phyloP scores from a whole-genome alignment of 1,140 invertebrate species.

The Cydia pomonella region DNA sequence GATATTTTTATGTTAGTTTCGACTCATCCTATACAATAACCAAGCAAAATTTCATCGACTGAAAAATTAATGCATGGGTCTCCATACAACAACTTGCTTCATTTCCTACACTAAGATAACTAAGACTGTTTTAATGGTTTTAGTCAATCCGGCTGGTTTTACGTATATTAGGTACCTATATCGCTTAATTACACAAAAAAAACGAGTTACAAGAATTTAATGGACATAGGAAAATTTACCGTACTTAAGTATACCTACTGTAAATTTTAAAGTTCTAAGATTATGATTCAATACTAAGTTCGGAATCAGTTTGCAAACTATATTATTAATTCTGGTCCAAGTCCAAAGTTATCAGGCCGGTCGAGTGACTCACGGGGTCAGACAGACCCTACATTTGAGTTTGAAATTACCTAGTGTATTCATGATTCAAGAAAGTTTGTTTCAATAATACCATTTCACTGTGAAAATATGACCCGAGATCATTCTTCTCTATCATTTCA shows the following conservation, averaged over 20 bases:
- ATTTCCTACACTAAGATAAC: no score
- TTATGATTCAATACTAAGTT: not conserved
- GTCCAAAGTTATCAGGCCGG: conserved; percentile 1
- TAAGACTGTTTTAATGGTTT: no score
- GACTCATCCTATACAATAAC: no score
- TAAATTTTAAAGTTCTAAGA: not conserved
- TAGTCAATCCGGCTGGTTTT: no score
- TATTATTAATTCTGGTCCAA: conserved; percentile 2
- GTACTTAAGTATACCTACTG: not conserved
- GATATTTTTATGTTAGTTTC: no score
- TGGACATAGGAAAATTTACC: no score
- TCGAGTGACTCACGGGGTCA: conserved; percentile 5
- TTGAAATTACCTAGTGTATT: not conserved
- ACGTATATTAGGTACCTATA: no score
- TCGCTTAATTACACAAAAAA: no score
- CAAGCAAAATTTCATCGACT: no score
- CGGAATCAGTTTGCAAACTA: not conserved
- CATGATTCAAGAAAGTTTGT: not conserved
- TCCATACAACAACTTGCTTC: no score
- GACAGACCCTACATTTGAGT: not conserved
- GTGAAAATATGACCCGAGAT: not conserved
- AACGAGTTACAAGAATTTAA: no score
- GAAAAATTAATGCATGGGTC: no score
- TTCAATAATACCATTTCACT: not conserved
- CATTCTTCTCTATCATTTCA: not conserved